Base-by-base conservation (phyloP, 2,113 vertebrate genomes). In the Plestiodon gilberti region DNA sequence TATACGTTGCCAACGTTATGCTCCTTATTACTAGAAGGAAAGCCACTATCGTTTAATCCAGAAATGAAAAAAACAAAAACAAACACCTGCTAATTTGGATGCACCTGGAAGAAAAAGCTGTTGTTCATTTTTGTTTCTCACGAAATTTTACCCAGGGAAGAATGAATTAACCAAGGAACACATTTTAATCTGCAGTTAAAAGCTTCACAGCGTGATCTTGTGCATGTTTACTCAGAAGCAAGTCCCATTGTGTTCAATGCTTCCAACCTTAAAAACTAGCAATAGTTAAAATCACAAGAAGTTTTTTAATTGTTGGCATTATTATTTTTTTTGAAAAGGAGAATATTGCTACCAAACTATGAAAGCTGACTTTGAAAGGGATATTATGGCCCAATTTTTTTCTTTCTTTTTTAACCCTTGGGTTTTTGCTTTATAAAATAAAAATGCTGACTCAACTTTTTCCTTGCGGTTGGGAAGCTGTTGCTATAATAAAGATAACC, bases 381-480 rank as follows among this genome's bases (percentile, higher is more conserved):
- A 55, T 52, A 59, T 61, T 73, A 76, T 38, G 57, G 84, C 1
- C 77, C 14, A 33, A 78, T 71, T n/a, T 59, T 18, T 73, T 2
- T 80, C 87, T 88, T 82, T 80, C 52, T 33, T 14, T 43, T 78
- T 77, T 6, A 10, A 8, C 78, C 22, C 65, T 20, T 43, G 55
- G 57, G 55, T 62, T 74, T 84, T 71, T 59, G 43, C 33, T 35
- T 81, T 61, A 70, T 1, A 70, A 80, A 59, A 64, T 28, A 38
- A 75, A 83, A 64, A 77, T 91, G 91, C 91, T 95, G 94, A 95
- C 84, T 96, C 94, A 95, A 88, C 62, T 75, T 78, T 88, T 65
- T 9, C 9, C 55, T 40, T 67, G 23, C 3, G 33, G 61, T 0
- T 67, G 40, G 25, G 88, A 87, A 84, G 87, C 75, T 90, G 48